These are phyloP conservation scores for Epinephelus awoara DNA, from an alignment of 2,797 vertebrate genomes.

Conservation along the genomic window DNA sequence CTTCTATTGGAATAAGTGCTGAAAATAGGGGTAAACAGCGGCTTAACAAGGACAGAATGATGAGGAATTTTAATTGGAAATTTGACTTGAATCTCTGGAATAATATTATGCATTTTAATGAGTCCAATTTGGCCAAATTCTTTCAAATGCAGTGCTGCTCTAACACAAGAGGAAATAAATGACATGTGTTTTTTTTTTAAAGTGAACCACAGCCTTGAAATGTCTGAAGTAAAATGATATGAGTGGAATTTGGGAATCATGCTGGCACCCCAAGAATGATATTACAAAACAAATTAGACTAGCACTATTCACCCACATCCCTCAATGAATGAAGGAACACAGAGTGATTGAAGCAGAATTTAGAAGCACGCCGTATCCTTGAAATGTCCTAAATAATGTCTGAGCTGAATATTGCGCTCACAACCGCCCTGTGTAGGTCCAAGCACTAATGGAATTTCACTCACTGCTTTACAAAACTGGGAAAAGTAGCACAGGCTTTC, in stretches of 20 bases:
- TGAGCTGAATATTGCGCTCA: constrained; percentile 40
- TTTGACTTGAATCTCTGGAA: constrained; percentile 48
- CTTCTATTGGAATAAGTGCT: constrained; percentile 18
- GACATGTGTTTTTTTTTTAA: constrained; percentile 30
- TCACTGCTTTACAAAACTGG: constrained; percentile 49
- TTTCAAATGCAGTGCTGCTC: constrained; percentile 28
- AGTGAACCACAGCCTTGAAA: constrained; percentile 35
- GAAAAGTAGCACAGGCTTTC: constrained; percentile 65
- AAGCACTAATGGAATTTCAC: constrained; percentile 65
- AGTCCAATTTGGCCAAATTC: constrained; percentile 36
- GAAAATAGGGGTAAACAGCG: constrained; percentile 1
- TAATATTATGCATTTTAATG: constrained; percentile 47
- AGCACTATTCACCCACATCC: constrained; percentile 18
- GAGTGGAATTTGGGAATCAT: constrained; percentile 34
- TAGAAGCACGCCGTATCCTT: constrained; percentile 49
- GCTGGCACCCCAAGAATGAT: constrained; percentile 29
- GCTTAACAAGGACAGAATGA: constrained; percentile 27
- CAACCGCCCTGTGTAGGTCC: constrained; percentile 24
- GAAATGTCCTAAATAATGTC: constrained; percentile 58
- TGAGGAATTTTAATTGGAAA: constrained; percentile 52
- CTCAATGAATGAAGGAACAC: constrained; percentile 26
- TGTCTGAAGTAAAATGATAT: constrained; percentile 27
- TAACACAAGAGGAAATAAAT: not conserved
- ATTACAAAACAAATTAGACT: constrained; percentile 52
- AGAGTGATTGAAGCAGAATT: constrained; percentile 51